Evolutionary conservation across 53 echinoderm and acorn worm species (phyloP).

Genomic region (Temnopleurus reevesii): DNA sequence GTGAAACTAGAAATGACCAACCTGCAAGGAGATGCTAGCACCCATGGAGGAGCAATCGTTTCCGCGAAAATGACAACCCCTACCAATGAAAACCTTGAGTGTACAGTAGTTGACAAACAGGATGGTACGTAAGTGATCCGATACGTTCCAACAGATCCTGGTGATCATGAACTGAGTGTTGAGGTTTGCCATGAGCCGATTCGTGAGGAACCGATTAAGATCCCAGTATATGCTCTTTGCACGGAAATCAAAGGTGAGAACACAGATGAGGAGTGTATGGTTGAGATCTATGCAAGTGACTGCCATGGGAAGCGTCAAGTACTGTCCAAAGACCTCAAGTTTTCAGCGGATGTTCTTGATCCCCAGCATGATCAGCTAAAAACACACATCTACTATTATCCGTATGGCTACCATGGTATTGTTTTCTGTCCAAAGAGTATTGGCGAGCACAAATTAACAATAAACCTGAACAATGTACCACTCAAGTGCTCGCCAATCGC

Average conservation of each 20-base stretch:
- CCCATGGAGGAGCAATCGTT: conserved; percentile 64
- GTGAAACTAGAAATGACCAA: conserved; percentile 61
- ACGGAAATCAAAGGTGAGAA: conserved; percentile 63
- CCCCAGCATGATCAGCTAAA: conserved; percentile 58
- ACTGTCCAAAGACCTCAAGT: conserved; percentile 65
- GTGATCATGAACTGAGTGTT: conserved; percentile 62
- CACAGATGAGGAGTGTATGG: conserved; percentile 65
- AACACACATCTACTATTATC: conserved; percentile 51
- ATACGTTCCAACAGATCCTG: conserved; percentile 60
- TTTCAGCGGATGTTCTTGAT: conserved; percentile 64
- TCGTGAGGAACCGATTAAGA: conserved; percentile 51
- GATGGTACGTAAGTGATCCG: conserved; percentile 69
- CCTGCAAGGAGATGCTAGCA: conserved; percentile 61
- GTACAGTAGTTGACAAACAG: conserved; percentile 69
- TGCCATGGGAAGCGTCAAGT: conserved; percentile 55
- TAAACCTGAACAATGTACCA: conserved; percentile 60
- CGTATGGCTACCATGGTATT: conserved; percentile 63
- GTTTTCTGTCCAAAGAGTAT: conserved; percentile 69
- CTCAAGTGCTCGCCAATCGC: conserved; percentile 55
- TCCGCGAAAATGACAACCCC: conserved; percentile 60
- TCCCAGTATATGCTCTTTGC: conserved; percentile 59
- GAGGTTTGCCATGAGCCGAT: conserved; percentile 71
- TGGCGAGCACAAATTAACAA: conserved; percentile 67
- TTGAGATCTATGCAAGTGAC: conserved; percentile 66
- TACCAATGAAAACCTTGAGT: conserved; percentile 33